These are phyloP conservation scores for Danaus chrysippus DNA, from an alignment of 2,888 invertebrate genomes.

Conservation along the genomic window DNA sequence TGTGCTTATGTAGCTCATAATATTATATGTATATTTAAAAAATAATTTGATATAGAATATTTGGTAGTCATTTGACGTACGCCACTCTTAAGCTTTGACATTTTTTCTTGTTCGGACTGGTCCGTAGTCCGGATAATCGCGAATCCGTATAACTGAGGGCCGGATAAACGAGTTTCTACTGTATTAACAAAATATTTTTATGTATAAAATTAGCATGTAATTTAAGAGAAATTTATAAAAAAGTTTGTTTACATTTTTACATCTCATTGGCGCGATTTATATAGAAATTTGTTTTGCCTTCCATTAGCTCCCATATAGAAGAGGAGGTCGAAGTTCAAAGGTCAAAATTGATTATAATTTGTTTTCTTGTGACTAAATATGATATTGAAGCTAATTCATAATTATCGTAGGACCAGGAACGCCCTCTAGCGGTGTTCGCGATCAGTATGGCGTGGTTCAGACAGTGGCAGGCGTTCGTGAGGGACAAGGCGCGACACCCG, in stretches of 20 bases:
- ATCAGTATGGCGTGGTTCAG: slow-evolving; percentile 93
- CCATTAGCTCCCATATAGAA: not conserved
- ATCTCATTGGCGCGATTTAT: not conserved
- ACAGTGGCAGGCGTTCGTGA: slow-evolving; percentile 94
- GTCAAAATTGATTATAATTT: not conserved
- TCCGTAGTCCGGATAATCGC: too few species aligned
- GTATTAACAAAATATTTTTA: too few species aligned
- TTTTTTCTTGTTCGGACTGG: too few species aligned
- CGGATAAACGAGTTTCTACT: too few species aligned
- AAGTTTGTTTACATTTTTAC: not conserved
- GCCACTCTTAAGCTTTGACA: too few species aligned
- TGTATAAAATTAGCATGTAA: too few species aligned
- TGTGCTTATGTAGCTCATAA: too few species aligned
- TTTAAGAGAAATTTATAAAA: too few species aligned
- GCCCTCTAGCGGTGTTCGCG: slow-evolving; percentile 85
- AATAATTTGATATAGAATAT: too few species aligned
- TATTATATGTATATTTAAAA: too few species aligned
- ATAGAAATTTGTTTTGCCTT: not conserved
- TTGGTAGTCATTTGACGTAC: too few species aligned
- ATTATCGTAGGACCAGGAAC: slow-evolving; percentile 74
- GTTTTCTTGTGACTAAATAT: not conserved
- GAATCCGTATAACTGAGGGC: too few species aligned
- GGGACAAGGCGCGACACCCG: slow-evolving; percentile 86
- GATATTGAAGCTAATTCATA: slow-evolving; percentile 13
- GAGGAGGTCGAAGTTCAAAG: slow-evolving; percentile 4